phyloP scores from a whole-genome alignment of 2,113 vertebrate species.

The Scolopax mira region DNA sequence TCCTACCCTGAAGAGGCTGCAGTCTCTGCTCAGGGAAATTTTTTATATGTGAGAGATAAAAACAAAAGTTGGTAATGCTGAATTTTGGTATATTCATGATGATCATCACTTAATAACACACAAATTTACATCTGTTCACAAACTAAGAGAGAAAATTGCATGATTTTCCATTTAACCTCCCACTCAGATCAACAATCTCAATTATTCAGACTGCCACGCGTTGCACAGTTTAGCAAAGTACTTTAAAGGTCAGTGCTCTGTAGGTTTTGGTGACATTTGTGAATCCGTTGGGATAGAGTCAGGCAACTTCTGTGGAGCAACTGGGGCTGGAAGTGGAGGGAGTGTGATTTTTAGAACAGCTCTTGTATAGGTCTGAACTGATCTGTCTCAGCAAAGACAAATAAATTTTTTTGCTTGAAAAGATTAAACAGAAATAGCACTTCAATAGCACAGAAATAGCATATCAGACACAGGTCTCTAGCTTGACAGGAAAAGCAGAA shows the following conservation, averaged over 20 bases:
- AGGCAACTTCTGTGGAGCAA: neutral
- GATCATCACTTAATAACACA: neutral
- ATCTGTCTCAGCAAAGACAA: neutral
- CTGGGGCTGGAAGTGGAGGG: neutral
- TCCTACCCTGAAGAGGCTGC: neutral
- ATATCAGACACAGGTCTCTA: neutral
- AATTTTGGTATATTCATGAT: neutral
- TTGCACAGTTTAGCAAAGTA: neutral
- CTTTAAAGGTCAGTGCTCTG: neutral
- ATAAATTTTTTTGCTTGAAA: neutral
- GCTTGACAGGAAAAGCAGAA: neutral
- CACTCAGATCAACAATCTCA: neutral
- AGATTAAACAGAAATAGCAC: neutral
- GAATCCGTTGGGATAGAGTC: neutral
- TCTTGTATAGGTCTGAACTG: neutral
- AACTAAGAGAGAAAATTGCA: neutral
- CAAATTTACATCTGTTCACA: neutral
- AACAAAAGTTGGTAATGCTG: neutral
- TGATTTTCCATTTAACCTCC: neutral
- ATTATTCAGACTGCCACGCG: neutral
- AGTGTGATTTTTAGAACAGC: neutral
- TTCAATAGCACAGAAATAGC: neutral
- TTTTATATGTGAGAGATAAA: neutral
- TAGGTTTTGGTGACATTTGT: conserved; percentile 13
- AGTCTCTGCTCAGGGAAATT: neutral